phyloP scores from a whole-genome alignment of 2,797 vertebrate genomes.

The Eurystomus glaucurus region DNA sequence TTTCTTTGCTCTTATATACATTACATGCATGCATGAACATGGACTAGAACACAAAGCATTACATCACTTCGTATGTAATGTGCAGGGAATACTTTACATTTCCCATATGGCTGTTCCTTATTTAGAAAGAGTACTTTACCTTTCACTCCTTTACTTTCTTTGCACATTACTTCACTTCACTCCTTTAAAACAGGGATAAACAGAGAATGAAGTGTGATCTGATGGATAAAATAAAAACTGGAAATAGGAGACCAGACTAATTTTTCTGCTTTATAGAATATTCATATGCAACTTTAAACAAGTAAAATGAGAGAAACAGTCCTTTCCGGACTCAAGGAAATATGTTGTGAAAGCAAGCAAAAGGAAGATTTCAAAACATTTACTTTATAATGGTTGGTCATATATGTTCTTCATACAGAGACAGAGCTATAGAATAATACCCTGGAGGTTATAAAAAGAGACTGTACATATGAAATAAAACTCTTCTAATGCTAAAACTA shows the following conservation, averaged over 20 bases:
- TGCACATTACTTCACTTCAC: background rate
- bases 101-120: background rate
- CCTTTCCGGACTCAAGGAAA: background rate
- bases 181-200: background rate
- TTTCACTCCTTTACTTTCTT: background rate
- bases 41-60: background rate
- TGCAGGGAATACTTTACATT: background rate
- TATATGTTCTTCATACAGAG: background rate
- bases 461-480: background rate
- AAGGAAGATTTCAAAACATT: background rate
- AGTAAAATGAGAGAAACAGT: background rate
- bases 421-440: background rate
- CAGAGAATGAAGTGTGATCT: background rate
- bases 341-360: background rate
- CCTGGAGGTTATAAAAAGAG: background rate
- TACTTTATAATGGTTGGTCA: background rate
- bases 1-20: background rate
- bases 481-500: background rate
- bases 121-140: background rate
- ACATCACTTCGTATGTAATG: background rate
- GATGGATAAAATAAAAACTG: background rate
- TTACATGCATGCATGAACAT: background rate
- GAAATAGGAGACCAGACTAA: background rate
- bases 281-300: background rate
- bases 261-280: constrained; percentile 5